A percentile compares a stretch with the other conserved stretches of the same genome.
Conservation (phyloP, 92 coral and sea anemone species). For the Paragorgia papillata region DNA sequence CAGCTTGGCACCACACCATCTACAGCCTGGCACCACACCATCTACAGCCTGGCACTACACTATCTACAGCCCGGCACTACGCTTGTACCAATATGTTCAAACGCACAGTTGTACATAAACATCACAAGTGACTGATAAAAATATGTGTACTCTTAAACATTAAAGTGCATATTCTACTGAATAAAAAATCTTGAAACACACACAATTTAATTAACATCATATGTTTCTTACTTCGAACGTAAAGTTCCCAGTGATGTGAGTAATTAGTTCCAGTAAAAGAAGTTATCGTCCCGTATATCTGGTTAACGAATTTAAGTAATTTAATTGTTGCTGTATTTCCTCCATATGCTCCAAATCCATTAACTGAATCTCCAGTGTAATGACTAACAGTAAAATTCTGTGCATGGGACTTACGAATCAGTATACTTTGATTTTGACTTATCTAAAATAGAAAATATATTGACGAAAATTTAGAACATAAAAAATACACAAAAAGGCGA, state of each 20-base stretch:
- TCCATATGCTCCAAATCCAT: slow-evolving; percentile 1
- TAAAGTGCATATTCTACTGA: too few species aligned
- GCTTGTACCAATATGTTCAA: too few species aligned
- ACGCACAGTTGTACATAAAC: too few species aligned
- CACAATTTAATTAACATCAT: neutral
- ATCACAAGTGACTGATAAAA: too few species aligned
- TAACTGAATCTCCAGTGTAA: neutral
- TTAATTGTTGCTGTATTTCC: neutral
- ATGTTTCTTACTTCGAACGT: neutral
- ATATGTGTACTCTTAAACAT: too few species aligned
- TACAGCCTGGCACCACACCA: too few species aligned
- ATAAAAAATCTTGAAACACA: too few species aligned
- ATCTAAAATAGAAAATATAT: neutral
- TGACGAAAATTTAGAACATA: neutral
- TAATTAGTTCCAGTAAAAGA: neutral
- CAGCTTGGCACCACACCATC: too few species aligned
- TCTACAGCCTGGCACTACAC: too few species aligned
- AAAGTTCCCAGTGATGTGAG: neutral
- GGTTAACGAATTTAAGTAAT: neutral
- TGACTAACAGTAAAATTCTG: neutral
- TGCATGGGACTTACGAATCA: neutral
- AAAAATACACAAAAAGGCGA: neutral
- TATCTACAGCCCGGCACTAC: too few species aligned
- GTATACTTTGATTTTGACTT: neutral
- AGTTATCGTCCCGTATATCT: neutral